A percentile compares a stretch with the other conserved stretches of the same genome.
These are phyloP conservation scores for Eulimnadia texana DNA, from an alignment of 1,140 invertebrate species.

Conservation along the genomic window DNA sequence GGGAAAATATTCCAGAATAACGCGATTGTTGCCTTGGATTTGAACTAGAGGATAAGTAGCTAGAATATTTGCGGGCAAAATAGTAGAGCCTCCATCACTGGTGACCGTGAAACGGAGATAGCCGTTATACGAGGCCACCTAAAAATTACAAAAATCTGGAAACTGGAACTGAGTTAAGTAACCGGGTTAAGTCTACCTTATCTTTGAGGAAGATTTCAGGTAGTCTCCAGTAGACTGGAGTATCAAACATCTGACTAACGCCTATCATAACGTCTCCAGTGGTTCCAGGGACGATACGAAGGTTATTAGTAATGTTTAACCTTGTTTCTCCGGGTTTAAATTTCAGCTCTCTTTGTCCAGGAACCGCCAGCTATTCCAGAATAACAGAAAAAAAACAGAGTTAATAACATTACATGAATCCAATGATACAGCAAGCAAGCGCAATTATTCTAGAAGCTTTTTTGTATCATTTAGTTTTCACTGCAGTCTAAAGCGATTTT, in stretches of 20 bases:
- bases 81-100: constrained; percentile 41
- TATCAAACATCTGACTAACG: constrained; percentile 45
- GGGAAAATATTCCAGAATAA: constrained; percentile 62
- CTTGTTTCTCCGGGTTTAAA: constrained; percentile 22
- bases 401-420: neutral
- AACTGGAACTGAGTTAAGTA: neutral
- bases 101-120: constrained; percentile 61
- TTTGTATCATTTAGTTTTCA: no score
- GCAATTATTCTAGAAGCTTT: no score
- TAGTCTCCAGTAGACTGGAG: constrained; percentile 73
- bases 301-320: constrained; percentile 41
- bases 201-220: constrained; percentile 73
- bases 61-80: constrained; percentile 41
- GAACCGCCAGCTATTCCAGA: constrained; percentile 32
- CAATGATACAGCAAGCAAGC: neutral
- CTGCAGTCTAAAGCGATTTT: no score
- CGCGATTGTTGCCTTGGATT: constrained; percentile 56
- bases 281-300: constrained; percentile 48
- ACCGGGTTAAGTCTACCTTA: constrained; percentile 40
- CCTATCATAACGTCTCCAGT: constrained; percentile 48
- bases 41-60: constrained; percentile 62
- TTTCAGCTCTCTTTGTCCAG: constrained; percentile 25
- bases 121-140: constrained; percentile 83
- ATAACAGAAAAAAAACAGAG: neutral
- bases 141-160: constrained; percentile 15